These are phyloP conservation scores for Idaea dimidiata DNA, from an alignment of 2,888 invertebrate species.

Conservation along the genomic window DNA sequence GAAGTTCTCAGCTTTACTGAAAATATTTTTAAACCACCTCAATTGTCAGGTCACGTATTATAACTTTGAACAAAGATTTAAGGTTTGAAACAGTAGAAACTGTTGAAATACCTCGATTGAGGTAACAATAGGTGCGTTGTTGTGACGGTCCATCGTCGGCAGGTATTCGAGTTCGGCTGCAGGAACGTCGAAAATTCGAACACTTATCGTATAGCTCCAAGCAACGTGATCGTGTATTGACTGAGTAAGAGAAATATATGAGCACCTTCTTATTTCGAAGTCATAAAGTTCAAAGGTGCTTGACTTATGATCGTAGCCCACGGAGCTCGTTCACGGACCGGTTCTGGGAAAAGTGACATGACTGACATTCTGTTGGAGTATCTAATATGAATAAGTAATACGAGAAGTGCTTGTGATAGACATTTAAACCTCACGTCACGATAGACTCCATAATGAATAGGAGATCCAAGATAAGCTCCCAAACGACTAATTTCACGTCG, in stretches of 20 bases:
- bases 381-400: conserved; percentile 33
- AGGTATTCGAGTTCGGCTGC: conserved; percentile 50
- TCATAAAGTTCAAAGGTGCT: conserved; percentile 33
- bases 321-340: conserved; percentile 54
- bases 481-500: neutral
- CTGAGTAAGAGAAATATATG: conserved; percentile 2
- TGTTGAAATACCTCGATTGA: conserved; percentile 41
- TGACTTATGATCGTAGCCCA: conserved; percentile 30
- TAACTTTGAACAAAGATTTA: conserved; percentile 28
- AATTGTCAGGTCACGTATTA: conserved; percentile 55
- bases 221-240: conserved; percentile 41
- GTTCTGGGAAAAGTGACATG: conserved; percentile 67
- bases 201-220: conserved; percentile 51
- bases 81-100: conserved; percentile 45
- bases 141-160: conserved; percentile 30
- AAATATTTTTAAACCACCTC: conserved; percentile 35
- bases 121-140: conserved; percentile 52
- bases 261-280: conserved; percentile 23
- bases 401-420: conserved; percentile 21
- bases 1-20: conserved; percentile 14
- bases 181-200: conserved; percentile 44
- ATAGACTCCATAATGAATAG: neutral
- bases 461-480: neutral
- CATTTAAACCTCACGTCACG: neutral
- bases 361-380: conserved; percentile 54